Conservation (phyloP, 2,888 invertebrate species). For the Dysmachus trigonus region DNA sequence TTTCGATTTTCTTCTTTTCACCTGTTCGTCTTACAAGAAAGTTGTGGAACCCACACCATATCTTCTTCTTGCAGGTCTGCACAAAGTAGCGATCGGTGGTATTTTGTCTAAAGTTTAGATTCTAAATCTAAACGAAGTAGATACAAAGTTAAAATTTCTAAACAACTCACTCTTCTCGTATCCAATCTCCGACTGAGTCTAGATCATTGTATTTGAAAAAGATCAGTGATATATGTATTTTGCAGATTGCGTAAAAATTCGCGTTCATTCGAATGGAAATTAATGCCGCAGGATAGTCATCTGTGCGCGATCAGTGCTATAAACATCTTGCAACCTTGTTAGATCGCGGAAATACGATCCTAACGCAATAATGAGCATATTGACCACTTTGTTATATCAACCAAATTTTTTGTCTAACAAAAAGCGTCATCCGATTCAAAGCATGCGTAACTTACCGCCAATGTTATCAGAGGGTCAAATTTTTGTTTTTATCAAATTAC, state of each 20-base stretch:
- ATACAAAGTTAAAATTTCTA: not conserved
- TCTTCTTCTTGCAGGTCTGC: not conserved
- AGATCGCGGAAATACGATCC: not conserved
- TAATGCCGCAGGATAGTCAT: not conserved
- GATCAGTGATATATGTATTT: not conserved
- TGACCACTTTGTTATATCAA: not conserved
- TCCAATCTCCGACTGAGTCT: not conserved
- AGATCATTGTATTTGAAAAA: not conserved
- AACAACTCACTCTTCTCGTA: not conserved
- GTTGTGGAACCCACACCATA: not conserved
- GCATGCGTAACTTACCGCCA: not conserved
- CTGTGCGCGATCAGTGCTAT: not conserved
- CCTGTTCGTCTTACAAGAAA: conserved; percentile 1
- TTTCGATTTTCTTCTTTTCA: conserved; percentile 6
- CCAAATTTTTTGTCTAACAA: not conserved
- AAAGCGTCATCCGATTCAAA: not conserved
- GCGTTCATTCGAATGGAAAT: not conserved
- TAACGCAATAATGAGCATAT: not conserved
- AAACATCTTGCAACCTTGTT: not conserved
- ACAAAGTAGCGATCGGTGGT: not conserved
- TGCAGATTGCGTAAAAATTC: not conserved
- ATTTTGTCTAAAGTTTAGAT: not conserved
- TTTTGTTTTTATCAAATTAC: not conserved
- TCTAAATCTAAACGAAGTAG: not conserved
- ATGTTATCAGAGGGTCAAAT: not conserved